A percentile compares a stretch with the other conserved stretches of the same genome.
Conservation (phyloP, 2,888 invertebrate species). For the Cataglyphis altisquamis region DNA sequence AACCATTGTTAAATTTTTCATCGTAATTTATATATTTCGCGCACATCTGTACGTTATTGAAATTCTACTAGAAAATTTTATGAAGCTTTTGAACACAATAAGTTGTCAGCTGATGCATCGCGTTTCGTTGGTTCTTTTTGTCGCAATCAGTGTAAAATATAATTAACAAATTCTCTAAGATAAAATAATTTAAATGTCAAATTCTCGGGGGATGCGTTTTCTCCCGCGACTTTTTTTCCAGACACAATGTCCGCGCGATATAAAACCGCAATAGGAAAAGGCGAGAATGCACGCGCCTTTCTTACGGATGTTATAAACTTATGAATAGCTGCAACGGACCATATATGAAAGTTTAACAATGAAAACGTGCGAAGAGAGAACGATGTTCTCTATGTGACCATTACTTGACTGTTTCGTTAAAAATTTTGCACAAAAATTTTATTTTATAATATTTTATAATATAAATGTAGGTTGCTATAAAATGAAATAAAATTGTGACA, state of each 20-base stretch:
- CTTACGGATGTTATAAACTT: slow-evolving; percentile 17
- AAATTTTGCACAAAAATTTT: slow-evolving; percentile 16
- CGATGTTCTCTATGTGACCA: not conserved
- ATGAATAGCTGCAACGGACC: slow-evolving; percentile 39
- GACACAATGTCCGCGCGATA: not conserved
- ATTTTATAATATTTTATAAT: not conserved
- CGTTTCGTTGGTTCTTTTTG: not conserved
- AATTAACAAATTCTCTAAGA: slow-evolving; percentile 26
- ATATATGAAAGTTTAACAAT: slow-evolving; percentile 42
- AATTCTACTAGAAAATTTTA: slow-evolving; percentile 30
- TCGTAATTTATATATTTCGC: slow-evolving; percentile 2
- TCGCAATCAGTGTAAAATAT: not conserved
- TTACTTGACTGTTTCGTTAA: not conserved
- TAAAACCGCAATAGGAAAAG: slow-evolving; percentile 17
- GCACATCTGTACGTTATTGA: slow-evolving; percentile 3
- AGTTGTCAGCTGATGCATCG: slow-evolving; percentile 10
- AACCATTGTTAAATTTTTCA: slow-evolving; percentile 27
- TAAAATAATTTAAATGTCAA: slow-evolving; percentile 24
- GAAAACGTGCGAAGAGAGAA: slow-evolving; percentile 28
- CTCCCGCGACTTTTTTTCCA: not conserved
- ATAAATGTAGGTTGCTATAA: not conserved
- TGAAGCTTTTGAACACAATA: slow-evolving; percentile 24
- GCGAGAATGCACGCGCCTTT: slow-evolving; percentile 3
- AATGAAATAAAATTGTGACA: not conserved
- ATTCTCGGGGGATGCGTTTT: not conserved